Evolutionary conservation across 2,888 invertebrate genomes (phyloP), one percentile per base, ranked within the genome.

Genomic region (Magallana nippona): DNA sequence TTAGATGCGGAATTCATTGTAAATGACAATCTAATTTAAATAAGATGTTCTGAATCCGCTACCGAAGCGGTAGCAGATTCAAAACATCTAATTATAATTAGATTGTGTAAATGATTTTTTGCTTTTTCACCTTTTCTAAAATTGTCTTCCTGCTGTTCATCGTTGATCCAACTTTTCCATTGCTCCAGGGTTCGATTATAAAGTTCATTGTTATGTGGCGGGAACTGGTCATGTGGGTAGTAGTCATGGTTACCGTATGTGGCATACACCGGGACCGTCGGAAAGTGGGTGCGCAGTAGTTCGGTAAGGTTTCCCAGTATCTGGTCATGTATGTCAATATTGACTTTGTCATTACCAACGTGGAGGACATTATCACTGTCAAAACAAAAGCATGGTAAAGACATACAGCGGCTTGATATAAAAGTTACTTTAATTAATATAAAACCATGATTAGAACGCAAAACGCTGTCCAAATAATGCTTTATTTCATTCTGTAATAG

Each of bases 181-280:
- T 89, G 95, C 86, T 96, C 96, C 0, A 96, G 97, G 86, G 98
- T 95, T 85, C 96, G 96, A 63, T 95, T 95, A 91, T 96, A 96
- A 90, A 93, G 85, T 32, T 84, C 95, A 95, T 90, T 91, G 84
- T 90, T 89, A 22, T 92, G 91, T 55, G 92, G 91, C n/a, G 94
- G 90, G 95, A 96, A 90, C 95, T 96, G 57, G 96, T 92, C 90
- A 81, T 91, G 89, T 0, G 94, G 94, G 83, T 89, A 93, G 92
- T 94, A 97, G 93, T 98, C 98, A 93, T 97, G 96, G 94, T 98
- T 98, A 0, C 98, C 98, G 86, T 98, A 95, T 15, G 97, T 97
- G 11, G 98, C 98, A 93, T 97, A 97, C 87, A 98, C 97, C 94
- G 97, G 97, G 94, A 97, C 85, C n/a, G 57, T 79, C 15, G 97